Base-by-base conservation (phyloP, 2,113 vertebrate genomes). In the Gymnorhina tibicen region DNA sequence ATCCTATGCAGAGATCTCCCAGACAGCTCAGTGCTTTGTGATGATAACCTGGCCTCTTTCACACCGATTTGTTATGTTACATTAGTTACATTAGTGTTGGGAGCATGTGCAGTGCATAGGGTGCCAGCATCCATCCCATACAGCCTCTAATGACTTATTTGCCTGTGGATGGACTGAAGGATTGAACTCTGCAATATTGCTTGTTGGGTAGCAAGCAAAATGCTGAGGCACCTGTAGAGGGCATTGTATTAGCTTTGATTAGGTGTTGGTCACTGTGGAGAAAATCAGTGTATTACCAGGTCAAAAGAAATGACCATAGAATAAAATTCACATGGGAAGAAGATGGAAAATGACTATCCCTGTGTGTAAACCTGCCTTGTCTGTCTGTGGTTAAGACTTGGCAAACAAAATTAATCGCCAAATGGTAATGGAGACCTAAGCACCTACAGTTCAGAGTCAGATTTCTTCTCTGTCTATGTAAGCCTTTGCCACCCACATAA, bases 41-140 rank as follows among this genome's bases (percentile, higher is more conserved):
- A 42, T 0, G 0, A 32, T 47, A 18, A 27, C n/a, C 10, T 47
- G 76, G 3, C 22, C 21, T 68, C 11, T 72, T 85, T n/a, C 0
- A 1, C 24, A 19, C 16, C 18, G 14, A 49, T 87, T 26, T 37
- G 7, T 39, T 2, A 0, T 28, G 37, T 64, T 64, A 64, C 60
- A 32, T 42, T 32, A 7, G 23, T 74, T 52, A 23, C 9, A 1
- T 62, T 66, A 21, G 1, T 74, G 5, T 28, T 28, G 66, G 55
- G n/a, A 90, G 8, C 24, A 7, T 13, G 19, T 14, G 41, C 33
- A 10, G 13, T 23, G 12, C 13, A 11, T 7, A 37, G 41, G 7
- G 7, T 37, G 52, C 21, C 50, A 82, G 19, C 35, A 39, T 33
- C 39, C 78, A 52, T 49, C 50, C 76, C 28, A 5, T 37, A 37